Conservation (phyloP, 1,140 invertebrate genomes). For the Macrostomum lignano region DNA sequence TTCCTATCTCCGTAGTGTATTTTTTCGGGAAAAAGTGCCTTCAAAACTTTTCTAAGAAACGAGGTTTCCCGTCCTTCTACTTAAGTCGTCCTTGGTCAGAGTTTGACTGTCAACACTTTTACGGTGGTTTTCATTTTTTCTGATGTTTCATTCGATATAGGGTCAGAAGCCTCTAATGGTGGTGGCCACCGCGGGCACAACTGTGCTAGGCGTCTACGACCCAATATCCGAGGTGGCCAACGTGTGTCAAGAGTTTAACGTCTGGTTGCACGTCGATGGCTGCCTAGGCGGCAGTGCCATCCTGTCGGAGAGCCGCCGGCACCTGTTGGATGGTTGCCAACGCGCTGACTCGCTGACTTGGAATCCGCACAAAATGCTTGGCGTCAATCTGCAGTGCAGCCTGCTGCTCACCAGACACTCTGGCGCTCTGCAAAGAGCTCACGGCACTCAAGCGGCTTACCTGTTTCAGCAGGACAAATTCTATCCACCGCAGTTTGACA, state of each 20-base stretch:
- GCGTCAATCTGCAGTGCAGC: conserved; percentile 59
- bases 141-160: no score
- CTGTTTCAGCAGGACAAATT: conserved; percentile 95
- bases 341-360: conserved; percentile 82
- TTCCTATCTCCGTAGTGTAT: no score
- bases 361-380: conserved; percentile 98
- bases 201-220: conserved; percentile 61
- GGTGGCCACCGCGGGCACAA: conserved; percentile 72
- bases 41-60: no score
- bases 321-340: conserved; percentile 60
- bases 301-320: conserved; percentile 62
- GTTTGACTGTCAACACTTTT: no score
- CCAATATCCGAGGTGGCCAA: conserved; percentile 70
- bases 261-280: conserved; percentile 91
- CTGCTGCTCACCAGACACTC: not conserved
- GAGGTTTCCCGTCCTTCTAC: no score
- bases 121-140: no score
- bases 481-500: conserved; percentile 79
- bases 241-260: conserved; percentile 67
- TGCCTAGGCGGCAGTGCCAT: conserved; percentile 81
- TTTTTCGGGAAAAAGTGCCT: no score
- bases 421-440: conserved; percentile 50
- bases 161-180: conserved; percentile 86
- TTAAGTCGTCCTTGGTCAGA: no score
- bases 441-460: conserved; percentile 86